Percentiles rank a stretch among this genome's conserved stretches.
phyloP scores from a whole-genome alignment of 2,797 vertebrate genomes.

The Clamator glandarius region DNA sequence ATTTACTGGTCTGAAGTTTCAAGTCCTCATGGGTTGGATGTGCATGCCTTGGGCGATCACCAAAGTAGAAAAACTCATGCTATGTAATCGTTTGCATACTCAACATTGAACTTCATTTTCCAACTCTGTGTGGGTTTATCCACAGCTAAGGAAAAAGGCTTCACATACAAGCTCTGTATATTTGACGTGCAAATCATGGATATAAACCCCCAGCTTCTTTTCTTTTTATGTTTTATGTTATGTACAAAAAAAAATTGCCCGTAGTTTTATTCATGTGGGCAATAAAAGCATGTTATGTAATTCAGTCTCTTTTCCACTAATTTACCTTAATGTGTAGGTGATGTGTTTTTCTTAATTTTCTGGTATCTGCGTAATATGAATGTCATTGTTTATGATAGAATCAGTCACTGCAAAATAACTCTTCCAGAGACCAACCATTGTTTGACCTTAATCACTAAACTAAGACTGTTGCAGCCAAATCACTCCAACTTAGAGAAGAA shows the following conservation, averaged over 20 bases:
- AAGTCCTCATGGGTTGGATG: not conserved
- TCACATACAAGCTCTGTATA: not conserved
- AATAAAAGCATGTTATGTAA: fast-evolving
- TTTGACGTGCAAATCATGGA: not conserved
- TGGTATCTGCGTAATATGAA: not conserved
- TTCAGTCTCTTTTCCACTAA: not conserved
- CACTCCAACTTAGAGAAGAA: not conserved
- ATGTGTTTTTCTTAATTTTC: not conserved
- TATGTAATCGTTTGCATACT: not conserved
- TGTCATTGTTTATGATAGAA: not conserved
- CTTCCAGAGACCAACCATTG: not conserved
- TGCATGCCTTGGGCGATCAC: not conserved
- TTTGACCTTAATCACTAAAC: not conserved
- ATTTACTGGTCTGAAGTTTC: not conserved
- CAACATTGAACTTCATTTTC: not conserved
- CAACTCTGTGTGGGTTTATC: not conserved
- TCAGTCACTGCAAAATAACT: not conserved
- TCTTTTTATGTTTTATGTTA: fast-evolving
- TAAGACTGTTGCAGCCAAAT: not conserved
- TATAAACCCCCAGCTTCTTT: not conserved
- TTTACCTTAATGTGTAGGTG: not conserved
- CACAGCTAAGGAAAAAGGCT: not conserved
- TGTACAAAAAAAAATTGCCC: not conserved
- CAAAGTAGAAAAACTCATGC: not conserved
- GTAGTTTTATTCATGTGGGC: not conserved